phyloP scores from a whole-genome alignment of 2,113 vertebrate genomes.

The Parus major region DNA sequence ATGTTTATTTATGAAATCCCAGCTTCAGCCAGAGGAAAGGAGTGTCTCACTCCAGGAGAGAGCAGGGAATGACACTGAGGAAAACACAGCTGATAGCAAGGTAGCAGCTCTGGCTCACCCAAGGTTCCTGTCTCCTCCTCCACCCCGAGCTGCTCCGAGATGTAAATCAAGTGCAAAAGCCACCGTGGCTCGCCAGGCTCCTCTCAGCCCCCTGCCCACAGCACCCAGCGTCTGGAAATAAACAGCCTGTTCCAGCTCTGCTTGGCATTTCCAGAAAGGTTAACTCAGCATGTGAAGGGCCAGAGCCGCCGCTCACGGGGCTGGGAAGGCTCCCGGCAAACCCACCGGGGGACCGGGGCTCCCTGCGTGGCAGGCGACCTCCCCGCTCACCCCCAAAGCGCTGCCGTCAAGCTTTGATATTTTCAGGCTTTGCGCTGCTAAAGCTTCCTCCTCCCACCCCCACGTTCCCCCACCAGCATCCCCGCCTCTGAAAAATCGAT shows the following conservation, averaged over 20 bases:
- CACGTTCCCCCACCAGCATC: neutral
- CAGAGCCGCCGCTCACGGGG: neutral
- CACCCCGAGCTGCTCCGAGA: neutral
- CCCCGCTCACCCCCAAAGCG: neutral
- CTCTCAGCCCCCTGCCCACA: conserved; percentile 36
- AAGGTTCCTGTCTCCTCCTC: neutral
- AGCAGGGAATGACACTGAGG: neutral
- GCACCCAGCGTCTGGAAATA: neutral
- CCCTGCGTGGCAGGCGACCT: neutral
- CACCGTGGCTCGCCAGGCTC: neutral
- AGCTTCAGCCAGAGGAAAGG: neutral
- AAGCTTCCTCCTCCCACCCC: neutral
- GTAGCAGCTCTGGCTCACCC: neutral
- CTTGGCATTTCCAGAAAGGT: conserved; percentile 48
- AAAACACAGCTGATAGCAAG: neutral
- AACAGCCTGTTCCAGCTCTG: conserved; percentile 24
- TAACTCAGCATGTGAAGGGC: neutral
- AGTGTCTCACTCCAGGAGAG: rapidly evolving
- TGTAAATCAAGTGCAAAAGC: conserved; percentile 17
- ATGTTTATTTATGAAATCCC: neutral
- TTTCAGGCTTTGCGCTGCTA: neutral
- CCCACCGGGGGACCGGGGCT: neutral
- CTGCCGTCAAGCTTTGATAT: neutral
- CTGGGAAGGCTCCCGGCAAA: neutral
- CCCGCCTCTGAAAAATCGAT: neutral